A percentile compares a stretch with the other conserved stretches of the same genome.
Conservation (phyloP, 23 tunicate genomes). For the Clavelina lepadiformis region DNA sequence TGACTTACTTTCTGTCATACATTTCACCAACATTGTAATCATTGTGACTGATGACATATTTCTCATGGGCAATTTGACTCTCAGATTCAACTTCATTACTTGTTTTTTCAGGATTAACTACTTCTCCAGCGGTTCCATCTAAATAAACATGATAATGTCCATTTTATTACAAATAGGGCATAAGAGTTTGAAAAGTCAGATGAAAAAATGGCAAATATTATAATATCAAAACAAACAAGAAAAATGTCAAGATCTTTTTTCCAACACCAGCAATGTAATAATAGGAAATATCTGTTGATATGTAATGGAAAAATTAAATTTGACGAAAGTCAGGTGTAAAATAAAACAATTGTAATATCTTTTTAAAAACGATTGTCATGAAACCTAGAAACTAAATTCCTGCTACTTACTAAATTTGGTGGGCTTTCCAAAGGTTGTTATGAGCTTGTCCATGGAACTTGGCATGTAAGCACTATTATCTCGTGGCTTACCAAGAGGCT, state of each 20-base stretch:
- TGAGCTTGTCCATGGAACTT: constrained; percentile 37
- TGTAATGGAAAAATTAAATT: too few relatives aligned
- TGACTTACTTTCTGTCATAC: constrained; percentile 83
- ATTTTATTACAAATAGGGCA: too few relatives aligned
- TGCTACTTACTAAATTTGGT: constrained; percentile 38
- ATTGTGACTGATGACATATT: constrained; percentile 68
- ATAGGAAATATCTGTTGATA: too few relatives aligned
- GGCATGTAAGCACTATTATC: constrained; percentile 83
- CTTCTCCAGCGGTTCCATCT: constrained; percentile 87
- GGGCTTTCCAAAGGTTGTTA: constrained; percentile 72
- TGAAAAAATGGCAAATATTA: too few relatives aligned
- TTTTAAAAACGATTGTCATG: too few relatives aligned
- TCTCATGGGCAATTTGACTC: constrained; percentile 50
- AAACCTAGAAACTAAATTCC: background rate
- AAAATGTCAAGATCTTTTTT: too few relatives aligned
- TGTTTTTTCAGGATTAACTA: constrained; percentile 87
- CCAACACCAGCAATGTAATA: too few relatives aligned
- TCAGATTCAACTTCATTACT: constrained; percentile 43
- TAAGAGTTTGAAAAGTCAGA: too few relatives aligned
- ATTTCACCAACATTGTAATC: constrained; percentile 88
- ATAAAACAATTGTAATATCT: too few relatives aligned
- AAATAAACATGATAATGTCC: background rate
- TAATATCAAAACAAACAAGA: too few relatives aligned
- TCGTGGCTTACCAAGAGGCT: constrained; percentile 79
- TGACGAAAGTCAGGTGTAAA: too few relatives aligned